A percentile compares a stretch with the other conserved stretches of the same genome.
Evolutionary conservation across 2,888 invertebrate species (phyloP).

Genomic region (Aelia acuminata): DNA sequence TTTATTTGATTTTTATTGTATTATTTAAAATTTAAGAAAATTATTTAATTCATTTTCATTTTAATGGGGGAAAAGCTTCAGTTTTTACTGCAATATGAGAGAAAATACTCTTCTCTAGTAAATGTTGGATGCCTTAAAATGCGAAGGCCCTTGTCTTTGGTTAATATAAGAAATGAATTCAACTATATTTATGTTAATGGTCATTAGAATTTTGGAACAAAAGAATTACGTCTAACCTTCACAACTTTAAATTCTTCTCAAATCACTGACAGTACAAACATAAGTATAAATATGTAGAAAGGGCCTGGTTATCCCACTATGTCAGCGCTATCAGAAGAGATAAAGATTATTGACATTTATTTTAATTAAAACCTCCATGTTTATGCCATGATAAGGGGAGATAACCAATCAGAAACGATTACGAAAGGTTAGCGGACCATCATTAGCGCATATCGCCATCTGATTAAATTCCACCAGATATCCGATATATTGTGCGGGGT

Average conservation of each 20-base stretch:
- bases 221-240: not conserved
- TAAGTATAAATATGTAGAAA: not conserved
- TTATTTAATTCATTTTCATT: no score
- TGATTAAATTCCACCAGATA: slow-evolving; percentile 30
- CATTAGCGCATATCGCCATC: not conserved
- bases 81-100: no score
- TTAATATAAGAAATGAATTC: no score
- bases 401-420: slow-evolving; percentile 23
- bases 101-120: no score
- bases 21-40: no score
- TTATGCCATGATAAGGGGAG: not conserved
- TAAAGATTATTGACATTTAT: slow-evolving; percentile 27
- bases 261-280: not conserved
- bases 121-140: no score
- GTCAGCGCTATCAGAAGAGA: not conserved
- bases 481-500: not conserved
- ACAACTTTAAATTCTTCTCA: not conserved
- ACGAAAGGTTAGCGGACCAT: slow-evolving; percentile 16
- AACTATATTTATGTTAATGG: no score
- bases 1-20: no score
- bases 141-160: no score
- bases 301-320: not conserved
- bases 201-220: no score
- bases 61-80: no score
- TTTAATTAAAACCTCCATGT: slow-evolving; percentile 7